Conservation (phyloP, 2,797 vertebrate genomes). For the Galaxias olidus region DNA sequence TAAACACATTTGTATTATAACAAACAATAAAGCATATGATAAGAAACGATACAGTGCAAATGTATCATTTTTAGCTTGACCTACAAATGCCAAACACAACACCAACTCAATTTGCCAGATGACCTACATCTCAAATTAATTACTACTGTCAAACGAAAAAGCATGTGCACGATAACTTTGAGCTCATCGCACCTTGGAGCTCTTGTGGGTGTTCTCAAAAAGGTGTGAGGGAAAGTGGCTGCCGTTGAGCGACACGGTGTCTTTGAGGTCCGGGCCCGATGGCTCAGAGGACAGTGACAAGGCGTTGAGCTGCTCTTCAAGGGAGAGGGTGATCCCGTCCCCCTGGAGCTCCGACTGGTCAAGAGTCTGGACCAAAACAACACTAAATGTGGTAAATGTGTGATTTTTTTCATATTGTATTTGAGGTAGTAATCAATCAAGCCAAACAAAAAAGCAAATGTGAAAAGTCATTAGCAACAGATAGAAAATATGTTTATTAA, state of each 20-base stretch:
- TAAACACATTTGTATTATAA: no score
- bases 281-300: conserved; percentile 77
- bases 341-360: conserved; percentile 82
- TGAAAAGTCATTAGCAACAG: no score
- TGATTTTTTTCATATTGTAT: not conserved
- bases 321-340: conserved; percentile 84
- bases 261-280: conserved; percentile 64
- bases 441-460: not conserved
- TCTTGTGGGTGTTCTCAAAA: conserved; percentile 80
- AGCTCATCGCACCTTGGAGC: conserved; percentile 83
- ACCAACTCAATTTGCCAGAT: no score
- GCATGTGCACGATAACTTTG: no score
- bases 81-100: no score
- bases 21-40: no score
- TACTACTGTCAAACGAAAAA: no score
- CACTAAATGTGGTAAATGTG: no score
- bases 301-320: conserved; percentile 91
- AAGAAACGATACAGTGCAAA: no score
- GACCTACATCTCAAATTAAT: no score
- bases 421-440: not conserved
- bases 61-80: no score
- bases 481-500: no score
- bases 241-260: conserved; percentile 84
- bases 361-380: conserved; percentile 76
- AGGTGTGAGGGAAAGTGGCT: conserved; percentile 76